Evolutionary conservation across 2,888 invertebrate genomes (phyloP), one percentile per base, ranked within the genome.

Genomic region (Eupithecia pulchellata): DNA sequence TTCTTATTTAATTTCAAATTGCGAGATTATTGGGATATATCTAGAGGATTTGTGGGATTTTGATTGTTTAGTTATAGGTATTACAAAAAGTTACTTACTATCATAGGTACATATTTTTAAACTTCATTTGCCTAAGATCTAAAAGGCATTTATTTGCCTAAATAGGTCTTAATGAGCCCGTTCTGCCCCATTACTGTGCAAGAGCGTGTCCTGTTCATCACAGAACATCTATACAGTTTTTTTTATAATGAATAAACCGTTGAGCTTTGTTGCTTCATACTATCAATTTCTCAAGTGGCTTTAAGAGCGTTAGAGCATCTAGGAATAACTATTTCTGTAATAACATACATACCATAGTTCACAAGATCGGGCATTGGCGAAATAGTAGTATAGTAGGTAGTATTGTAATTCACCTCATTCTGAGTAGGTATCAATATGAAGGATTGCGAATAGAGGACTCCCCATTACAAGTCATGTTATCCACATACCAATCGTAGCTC

Each of bases 391-490:
- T n/a, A n/a, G n/a, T n/a, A n/a, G n/a, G n/a, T n/a, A n/a, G n/a
- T n/a, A n/a, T n/a, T n/a, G n/a, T n/a, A n/a, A n/a, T 52, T 52
- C 47, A 25, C 20, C 14, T 52, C 3, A 13, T 52, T 25, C 52
- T 39, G 47, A 47, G 47, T 47, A 47, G 34, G 11, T 11, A 52
- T 52, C 52, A n/a, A n/a, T 32, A 64, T 32, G 20, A 47, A 20
- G 64, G 8, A 30, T 30, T 17, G 17, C 6, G 47, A 64, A 30
- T 20, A 5, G 42, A 42, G 36, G 34, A 36, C 39, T 39, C 27
- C 88, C 83, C 86, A 85, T 74, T 81, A 81, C 80, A 86, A 87
- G 87, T 86, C 86, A 86, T 88, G 91, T 89, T 86, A 92, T 91
- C 84, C 89, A 91, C 42, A 58, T 47, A 29, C 52, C 61, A 61